Percentiles rank a stretch among this genome's conserved stretches.
phyloP scores from a whole-genome alignment of 2,888 invertebrate species.

The Cactoblastis cactorum region DNA sequence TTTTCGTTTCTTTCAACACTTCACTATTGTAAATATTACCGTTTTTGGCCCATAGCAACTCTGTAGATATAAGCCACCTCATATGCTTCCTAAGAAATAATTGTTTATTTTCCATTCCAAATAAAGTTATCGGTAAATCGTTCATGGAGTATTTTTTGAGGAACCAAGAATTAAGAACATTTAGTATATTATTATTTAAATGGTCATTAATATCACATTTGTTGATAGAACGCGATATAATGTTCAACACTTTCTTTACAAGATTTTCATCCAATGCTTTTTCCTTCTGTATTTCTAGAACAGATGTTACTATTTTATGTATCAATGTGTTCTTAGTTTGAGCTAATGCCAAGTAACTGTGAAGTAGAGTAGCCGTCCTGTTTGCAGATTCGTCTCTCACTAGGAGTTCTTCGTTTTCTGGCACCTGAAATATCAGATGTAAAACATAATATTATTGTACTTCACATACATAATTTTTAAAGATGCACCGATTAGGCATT shows the following conservation, averaged over 20 bases:
- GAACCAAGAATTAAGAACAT: constrained; percentile 73
- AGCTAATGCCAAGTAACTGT: constrained; percentile 75
- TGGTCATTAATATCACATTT: constrained; percentile 45
- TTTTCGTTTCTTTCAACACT: constrained; percentile 36
- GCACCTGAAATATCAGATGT: constrained; percentile 44
- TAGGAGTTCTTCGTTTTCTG: constrained; percentile 54
- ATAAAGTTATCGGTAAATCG: constrained; percentile 64
- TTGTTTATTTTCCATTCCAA: constrained; percentile 48
- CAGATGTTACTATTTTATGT: constrained; percentile 70
- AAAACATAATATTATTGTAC: not conserved
- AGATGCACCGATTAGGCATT: no score
- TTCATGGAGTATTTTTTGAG: constrained; percentile 45
- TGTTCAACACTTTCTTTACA: constrained; percentile 63
- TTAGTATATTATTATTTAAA: constrained; percentile 63
- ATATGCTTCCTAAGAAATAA: constrained; percentile 63
- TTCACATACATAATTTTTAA: no score
- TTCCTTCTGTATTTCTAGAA: constrained; percentile 74
- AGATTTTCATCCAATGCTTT: constrained; percentile 65
- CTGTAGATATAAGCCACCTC: constrained; percentile 66
- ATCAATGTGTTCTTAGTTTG: constrained; percentile 70
- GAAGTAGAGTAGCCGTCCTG: constrained; percentile 78
- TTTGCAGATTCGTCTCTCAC: constrained; percentile 79
- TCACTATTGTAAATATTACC: constrained; percentile 48
- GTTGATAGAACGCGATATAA: constrained; percentile 44
- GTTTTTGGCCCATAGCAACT: constrained; percentile 55